These are phyloP conservation scores for Oscheius sp. DNA, from an alignment of 2,888 invertebrate species.

Conservation along the genomic window DNA sequence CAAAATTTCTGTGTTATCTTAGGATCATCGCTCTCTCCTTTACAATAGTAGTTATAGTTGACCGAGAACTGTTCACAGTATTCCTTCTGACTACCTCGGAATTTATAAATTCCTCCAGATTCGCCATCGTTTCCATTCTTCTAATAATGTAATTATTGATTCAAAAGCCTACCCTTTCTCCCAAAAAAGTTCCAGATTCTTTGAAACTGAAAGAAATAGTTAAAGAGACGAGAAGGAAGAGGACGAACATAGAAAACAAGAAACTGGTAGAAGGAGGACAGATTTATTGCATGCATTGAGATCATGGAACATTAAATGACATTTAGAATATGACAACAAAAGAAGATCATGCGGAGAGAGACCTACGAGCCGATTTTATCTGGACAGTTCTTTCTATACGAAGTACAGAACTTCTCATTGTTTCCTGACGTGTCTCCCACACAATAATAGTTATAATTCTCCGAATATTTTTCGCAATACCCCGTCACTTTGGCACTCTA, in stretches of 20 bases:
- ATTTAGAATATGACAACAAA: neutral
- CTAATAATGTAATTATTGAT: neutral
- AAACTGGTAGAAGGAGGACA: too few relatives aligned
- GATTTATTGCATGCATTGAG: slow-evolving; percentile 8
- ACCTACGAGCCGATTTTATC: slow-evolving; percentile 34
- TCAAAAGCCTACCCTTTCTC: slow-evolving; percentile 19
- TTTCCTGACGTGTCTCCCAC: slow-evolving; percentile 44
- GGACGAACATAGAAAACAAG: slow-evolving; percentile 1
- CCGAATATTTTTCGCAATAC: slow-evolving; percentile 56
- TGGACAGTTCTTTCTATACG: slow-evolving; percentile 59
- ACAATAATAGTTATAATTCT: slow-evolving; percentile 61
- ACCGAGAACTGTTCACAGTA: slow-evolving; percentile 53
- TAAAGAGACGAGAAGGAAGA: slow-evolving; percentile 5
- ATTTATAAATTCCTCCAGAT: slow-evolving; percentile 33
- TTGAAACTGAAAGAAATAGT: slow-evolving; percentile 41
- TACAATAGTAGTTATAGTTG: slow-evolving; percentile 53
- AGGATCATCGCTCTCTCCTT: slow-evolving; percentile 35
- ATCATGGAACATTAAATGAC: neutral
- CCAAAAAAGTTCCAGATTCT: slow-evolving; percentile 46
- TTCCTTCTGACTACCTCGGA: slow-evolving; percentile 45
- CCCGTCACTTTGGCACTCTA: slow-evolving; percentile 32
- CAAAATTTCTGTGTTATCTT: slow-evolving; percentile 50
- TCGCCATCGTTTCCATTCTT: neutral
- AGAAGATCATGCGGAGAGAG: neutral
- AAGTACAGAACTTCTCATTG: slow-evolving; percentile 54